Conservation (phyloP, 2,113 vertebrate genomes). For the rabbit (Oryctolagus cuniculus) region mOryCun1.1 NC_091434.1:17474501-17475000, state of each 20-base stretch:
- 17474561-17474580: background rate
- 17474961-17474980: background rate
- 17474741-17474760: background rate
- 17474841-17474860: background rate
- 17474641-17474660: background rate
- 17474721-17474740: background rate
- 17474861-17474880: background rate
- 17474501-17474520: background rate
- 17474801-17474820: background rate
- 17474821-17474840: background rate
- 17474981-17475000: background rate
- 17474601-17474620: background rate
- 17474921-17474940: background rate
- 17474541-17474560: background rate
- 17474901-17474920: background rate
- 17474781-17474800: background rate
- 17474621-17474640: background rate
- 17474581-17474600: background rate
- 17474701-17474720: background rate
- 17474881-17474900: background rate
- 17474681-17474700: conserved; percentile 26
- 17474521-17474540: background rate
- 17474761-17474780: background rate
- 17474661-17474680: background rate
- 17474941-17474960: conserved; percentile 55